A percentile compares a stretch with the other conserved stretches of the same genome.
phyloP scores from a whole-genome alignment of 2,888 invertebrate species.

The Melinaea menophilus region DNA sequence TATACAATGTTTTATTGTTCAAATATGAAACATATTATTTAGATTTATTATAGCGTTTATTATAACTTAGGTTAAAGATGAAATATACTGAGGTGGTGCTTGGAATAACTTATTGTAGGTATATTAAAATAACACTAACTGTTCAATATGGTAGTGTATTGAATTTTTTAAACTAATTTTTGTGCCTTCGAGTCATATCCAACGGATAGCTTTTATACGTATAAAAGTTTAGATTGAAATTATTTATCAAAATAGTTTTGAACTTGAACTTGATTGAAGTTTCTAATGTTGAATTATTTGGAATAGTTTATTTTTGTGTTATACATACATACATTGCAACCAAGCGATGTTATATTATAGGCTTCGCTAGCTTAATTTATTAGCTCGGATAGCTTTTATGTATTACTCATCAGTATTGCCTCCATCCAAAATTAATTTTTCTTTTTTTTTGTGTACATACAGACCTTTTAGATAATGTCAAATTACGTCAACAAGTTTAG shows the following conservation, averaged over 20 bases:
- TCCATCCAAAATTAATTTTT: slow-evolving; percentile 18
- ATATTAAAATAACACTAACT: slow-evolving; percentile 43
- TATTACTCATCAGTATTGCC: slow-evolving; percentile 31
- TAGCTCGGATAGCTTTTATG: slow-evolving; percentile 36
- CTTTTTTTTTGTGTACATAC: slow-evolving; percentile 17
- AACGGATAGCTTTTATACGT: slow-evolving; percentile 69
- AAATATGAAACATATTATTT: slow-evolving; percentile 59
- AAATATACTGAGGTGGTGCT: slow-evolving; percentile 59
- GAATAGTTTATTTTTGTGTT: slow-evolving; percentile 75
- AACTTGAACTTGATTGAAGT: slow-evolving; percentile 9
- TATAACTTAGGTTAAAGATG: slow-evolving; percentile 58
- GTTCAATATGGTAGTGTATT: slow-evolving; percentile 45
- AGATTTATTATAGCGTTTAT: slow-evolving; percentile 55
- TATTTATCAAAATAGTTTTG: slow-evolving; percentile 41
- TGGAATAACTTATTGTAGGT: slow-evolving; percentile 44
- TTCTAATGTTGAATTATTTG: slow-evolving; percentile 68
- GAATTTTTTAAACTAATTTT: slow-evolving; percentile 50
- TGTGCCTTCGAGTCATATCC: slow-evolving; percentile 76
- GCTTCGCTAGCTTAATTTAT: slow-evolving; percentile 42
- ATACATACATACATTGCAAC: slow-evolving; percentile 48
- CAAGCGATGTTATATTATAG: slow-evolving; percentile 49
- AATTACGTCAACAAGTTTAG: slow-evolving; percentile 1
- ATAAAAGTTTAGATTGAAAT: slow-evolving; percentile 51
- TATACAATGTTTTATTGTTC: slow-evolving; percentile 65
- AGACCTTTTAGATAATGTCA: slow-evolving; percentile 13